phyloP scores from a whole-genome alignment of 2,113 vertebrate genomes.

The Indri indri region DNA sequence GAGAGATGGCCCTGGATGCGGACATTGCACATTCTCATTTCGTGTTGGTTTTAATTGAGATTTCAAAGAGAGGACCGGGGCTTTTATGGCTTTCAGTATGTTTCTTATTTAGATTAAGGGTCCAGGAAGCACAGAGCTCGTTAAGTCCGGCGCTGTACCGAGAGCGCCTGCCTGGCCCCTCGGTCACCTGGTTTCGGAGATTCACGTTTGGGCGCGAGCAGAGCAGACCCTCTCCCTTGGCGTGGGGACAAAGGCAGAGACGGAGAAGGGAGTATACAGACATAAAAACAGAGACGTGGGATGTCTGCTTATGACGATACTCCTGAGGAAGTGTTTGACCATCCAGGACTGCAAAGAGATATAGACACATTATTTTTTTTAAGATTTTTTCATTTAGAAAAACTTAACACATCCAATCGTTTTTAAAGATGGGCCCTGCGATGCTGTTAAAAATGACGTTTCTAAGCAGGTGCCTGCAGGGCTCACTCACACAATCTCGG shows the following conservation, averaged over 20 bases:
- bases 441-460: rapidly evolving
- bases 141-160: neutral
- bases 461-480: rapidly evolving
- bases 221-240: neutral
- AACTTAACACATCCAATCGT: rapidly evolving
- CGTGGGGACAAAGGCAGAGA: rapidly evolving
- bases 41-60: constrained; percentile 58
- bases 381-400: neutral
- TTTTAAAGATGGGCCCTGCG: neutral
- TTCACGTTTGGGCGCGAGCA: neutral
- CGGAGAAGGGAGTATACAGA: rapidly evolving
- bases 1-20: neutral
- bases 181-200: constrained; percentile 28
- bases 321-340: rapidly evolving
- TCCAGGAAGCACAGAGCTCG: constrained; percentile 43
- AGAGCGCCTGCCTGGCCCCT: neutral
- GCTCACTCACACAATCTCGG: rapidly evolving
- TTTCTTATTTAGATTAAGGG: constrained; percentile 60
- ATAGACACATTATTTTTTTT: neutral
- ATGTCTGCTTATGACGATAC: neutral
- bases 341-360: neutral
- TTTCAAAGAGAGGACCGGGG: neutral
- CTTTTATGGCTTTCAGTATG: neutral
- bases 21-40: neutral
- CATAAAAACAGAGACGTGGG: rapidly evolving